Evolutionary conservation across 2,888 invertebrate species (phyloP), one percentile per base, ranked within the genome.

Genomic region (Lithophane leautieri): DNA sequence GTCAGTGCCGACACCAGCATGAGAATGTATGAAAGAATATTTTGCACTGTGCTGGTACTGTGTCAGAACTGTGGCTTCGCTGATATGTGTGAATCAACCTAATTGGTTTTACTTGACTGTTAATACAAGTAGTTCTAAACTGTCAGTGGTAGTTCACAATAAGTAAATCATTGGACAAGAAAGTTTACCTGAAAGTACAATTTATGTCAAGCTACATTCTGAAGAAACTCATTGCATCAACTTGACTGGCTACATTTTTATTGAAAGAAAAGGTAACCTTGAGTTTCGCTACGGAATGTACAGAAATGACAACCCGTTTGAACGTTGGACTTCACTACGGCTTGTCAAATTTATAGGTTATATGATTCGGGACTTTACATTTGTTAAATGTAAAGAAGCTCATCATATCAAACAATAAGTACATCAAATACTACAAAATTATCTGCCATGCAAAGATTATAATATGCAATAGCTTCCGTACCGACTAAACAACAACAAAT

Each of bases 301-400:
- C 85, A 90, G 86, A 90, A 94, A 90, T 92, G 93, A 92, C 93
- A 94, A 88, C 91, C 90, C 84, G 88, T 89, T 89, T 94, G 95
- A 94, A 94, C 94, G 93, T 96, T 95, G 95, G 94, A 95, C 95
- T 94, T 92, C 90, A 89, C 58, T 78, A 82, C 86, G 89, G 90
- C 81, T 89, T 94, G 95, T 95, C 95, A 96, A 93, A 92, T 92
- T 95, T 96, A 88, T 94, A 96, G 96, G 96, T 96, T 96, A 96
- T 93, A 89, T 84, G 70, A 82, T 82, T 87, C 84, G 79, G 84
- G 79, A 90, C 79, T 90, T 90, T 88, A 81, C 61, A 83, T 87
- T 89, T 82, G 88, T 76, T 61, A 81, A 85, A 89, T 83, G 83
- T 85, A 90, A 75, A 88, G 78, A 89, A 85, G 88, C 90, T 89